Percentiles rank a stretch among this genome's conserved stretches.
Evolutionary conservation across 1,140 invertebrate genomes (phyloP).

Genomic region (Chrysoperla carnea): DNA sequence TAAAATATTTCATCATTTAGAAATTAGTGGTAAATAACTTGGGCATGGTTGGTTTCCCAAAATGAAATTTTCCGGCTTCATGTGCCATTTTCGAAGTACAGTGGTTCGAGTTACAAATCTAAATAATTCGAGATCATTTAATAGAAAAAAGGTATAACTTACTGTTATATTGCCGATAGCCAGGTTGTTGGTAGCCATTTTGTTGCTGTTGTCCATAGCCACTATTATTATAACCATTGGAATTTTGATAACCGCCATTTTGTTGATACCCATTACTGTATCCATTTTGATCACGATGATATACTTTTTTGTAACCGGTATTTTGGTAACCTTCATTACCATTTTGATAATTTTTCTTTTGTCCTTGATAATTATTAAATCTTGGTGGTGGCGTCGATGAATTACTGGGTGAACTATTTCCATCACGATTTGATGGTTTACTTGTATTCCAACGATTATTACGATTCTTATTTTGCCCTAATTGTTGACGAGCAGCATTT

Average conservation of each 20-base stretch:
- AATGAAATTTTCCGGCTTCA: too few relatives aligned
- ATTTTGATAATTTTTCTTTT: conserved; percentile 1
- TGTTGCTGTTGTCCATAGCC: conserved; percentile 5
- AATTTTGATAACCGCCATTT: too few relatives aligned
- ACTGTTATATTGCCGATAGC: conserved; percentile 10
- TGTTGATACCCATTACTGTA: conserved; percentile 14
- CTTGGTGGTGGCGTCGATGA: not conserved
- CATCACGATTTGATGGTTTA: not conserved
- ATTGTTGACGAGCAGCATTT: conserved; percentile 24
- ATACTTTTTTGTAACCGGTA: conserved; percentile 19
- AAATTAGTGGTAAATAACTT: too few relatives aligned
- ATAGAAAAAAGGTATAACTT: too few relatives aligned
- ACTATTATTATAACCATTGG: too few relatives aligned
- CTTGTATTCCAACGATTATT: conserved; percentile 31
- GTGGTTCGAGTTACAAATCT: too few relatives aligned
- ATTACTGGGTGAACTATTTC: not conserved
- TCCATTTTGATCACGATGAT: conserved; percentile 14
- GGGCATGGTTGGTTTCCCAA: too few relatives aligned
- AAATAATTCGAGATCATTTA: too few relatives aligned
- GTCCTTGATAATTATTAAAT: not conserved
- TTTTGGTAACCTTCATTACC: conserved; percentile 14
- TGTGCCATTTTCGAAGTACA: too few relatives aligned
- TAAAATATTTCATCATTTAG: conserved; percentile 15
- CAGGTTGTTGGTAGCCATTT: conserved; percentile 12
- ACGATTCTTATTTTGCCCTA: conserved; percentile 19